Percentiles rank a stretch among this genome's conserved stretches.
phyloP scores from a whole-genome alignment of 2,797 vertebrate genomes.

The Sebastes cheni region DNA sequence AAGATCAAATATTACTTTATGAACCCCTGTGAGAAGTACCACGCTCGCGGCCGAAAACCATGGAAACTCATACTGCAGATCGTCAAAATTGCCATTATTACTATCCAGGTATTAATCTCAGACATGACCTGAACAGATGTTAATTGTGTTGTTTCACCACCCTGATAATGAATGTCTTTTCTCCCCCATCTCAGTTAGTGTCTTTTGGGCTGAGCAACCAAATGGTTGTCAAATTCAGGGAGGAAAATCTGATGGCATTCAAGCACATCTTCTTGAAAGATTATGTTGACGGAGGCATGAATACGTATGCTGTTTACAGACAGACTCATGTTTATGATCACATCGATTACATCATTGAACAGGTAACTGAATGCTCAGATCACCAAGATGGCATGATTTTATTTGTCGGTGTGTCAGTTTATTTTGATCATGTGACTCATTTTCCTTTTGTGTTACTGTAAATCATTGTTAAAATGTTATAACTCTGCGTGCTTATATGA shows the following conservation, averaged over 20 bases:
- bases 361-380: slow-evolving; percentile 74
- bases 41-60: slow-evolving; percentile 92
- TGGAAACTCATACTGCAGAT: slow-evolving; percentile 96
- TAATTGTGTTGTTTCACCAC: not conserved
- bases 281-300: slow-evolving; percentile 82
- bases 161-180: not conserved
- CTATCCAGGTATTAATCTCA: slow-evolving; percentile 85
- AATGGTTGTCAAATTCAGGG: slow-evolving; percentile 96
- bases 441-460: slow-evolving; percentile 12
- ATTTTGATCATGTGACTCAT: not conserved
- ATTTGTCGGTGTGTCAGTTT: not conserved
- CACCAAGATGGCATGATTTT: not conserved
- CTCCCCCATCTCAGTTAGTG: slow-evolving; percentile 83
- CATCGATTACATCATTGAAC: slow-evolving; percentile 86
- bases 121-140: not conserved
- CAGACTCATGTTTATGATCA: slow-evolving; percentile 90
- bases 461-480: slow-evolving; percentile 58
- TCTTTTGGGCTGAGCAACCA: slow-evolving; percentile 96
- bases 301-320: slow-evolving; percentile 89
- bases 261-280: slow-evolving; percentile 94
- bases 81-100: slow-evolving; percentile 94
- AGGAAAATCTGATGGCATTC: slow-evolving; percentile 93
- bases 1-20: slow-evolving; percentile 97
- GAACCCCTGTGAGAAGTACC: slow-evolving; percentile 97
- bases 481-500: not conserved